These are phyloP conservation scores for Cervus canadensis DNA, from an alignment of 2,113 vertebrate species.

Conservation along the genomic window DNA sequence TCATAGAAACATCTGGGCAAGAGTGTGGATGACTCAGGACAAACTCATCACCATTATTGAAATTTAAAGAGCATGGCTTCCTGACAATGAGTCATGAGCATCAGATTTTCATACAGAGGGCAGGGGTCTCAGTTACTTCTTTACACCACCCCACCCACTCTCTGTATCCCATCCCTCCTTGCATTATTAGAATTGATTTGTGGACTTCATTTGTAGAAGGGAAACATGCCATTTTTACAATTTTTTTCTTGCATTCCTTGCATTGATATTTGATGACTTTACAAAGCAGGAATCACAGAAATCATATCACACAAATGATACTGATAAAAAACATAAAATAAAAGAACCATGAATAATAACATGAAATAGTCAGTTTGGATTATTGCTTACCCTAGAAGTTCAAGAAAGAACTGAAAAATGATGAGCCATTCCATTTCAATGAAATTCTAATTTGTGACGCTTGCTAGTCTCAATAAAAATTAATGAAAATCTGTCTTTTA, in stretches of 20 bases:
- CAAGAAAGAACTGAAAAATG: not conserved
- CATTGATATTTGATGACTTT: constrained; percentile 8
- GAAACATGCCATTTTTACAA: not conserved
- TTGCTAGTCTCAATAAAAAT: not conserved
- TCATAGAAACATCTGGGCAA: constrained; percentile 67
- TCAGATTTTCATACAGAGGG: not conserved
- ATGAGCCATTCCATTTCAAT: not conserved
- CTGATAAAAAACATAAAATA: not conserved
- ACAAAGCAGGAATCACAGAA: not conserved
- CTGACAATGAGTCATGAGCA: constrained; percentile 32
- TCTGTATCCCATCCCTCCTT: not conserved
- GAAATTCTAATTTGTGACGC: constrained; percentile 18
- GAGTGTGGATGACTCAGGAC: constrained; percentile 51
- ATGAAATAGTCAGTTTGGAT: not conserved
- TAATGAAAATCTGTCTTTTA: not conserved
- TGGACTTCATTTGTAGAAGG: not conserved
- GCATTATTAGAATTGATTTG: not conserved
- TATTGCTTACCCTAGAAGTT: constrained; percentile 4
- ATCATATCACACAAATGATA: not conserved
- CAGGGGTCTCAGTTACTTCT: not conserved
- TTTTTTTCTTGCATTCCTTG: not conserved
- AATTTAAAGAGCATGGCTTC: constrained; percentile 43
- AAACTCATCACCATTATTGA: constrained; percentile 46
- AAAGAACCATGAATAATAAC: not conserved
- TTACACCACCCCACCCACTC: not conserved